These are phyloP conservation scores for Promerops cafer DNA, from an alignment of 2,113 vertebrate species.

Conservation along the genomic window DNA sequence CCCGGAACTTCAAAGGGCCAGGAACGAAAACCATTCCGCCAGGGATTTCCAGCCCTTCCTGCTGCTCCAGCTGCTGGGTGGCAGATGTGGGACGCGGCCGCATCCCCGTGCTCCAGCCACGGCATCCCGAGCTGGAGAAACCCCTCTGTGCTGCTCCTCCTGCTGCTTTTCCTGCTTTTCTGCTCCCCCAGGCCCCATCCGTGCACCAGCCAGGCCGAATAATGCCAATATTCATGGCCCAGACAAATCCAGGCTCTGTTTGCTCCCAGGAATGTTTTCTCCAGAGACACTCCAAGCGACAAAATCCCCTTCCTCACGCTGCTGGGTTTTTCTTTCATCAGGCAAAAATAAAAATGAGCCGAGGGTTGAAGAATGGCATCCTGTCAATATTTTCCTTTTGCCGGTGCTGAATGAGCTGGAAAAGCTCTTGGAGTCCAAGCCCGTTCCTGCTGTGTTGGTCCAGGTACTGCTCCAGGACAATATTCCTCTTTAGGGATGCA, in stretches of 20 bases:
- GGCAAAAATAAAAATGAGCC: not conserved
- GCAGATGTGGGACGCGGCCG: not conserved
- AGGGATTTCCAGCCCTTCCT: not conserved
- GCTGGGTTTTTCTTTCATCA: constrained; percentile 46
- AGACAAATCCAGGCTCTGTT: constrained; percentile 38
- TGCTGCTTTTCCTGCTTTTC: not conserved
- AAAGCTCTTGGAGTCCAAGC: not conserved
- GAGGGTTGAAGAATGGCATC: not conserved
- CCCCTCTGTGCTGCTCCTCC: not conserved
- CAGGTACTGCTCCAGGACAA: rapidly evolving
- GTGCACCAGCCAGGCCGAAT: not conserved
- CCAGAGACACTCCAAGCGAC: not conserved
- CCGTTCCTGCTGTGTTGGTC: not conserved
- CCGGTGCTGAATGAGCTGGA: not conserved
- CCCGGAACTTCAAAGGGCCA: not conserved
- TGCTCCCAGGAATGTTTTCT: not conserved
- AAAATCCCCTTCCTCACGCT: not conserved
- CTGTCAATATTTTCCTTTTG: constrained; percentile 24
- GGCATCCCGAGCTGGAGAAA: not conserved
- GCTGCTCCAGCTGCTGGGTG: not conserved
- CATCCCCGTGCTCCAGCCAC: rapidly evolving
- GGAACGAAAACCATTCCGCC: not conserved
- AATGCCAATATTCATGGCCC: constrained; percentile 31
- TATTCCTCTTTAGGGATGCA: not conserved
- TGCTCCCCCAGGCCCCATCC: not conserved